Evolutionary conservation across 2,797 vertebrate genomes (phyloP).

Genomic region (Xenentodon cancila): DNA sequence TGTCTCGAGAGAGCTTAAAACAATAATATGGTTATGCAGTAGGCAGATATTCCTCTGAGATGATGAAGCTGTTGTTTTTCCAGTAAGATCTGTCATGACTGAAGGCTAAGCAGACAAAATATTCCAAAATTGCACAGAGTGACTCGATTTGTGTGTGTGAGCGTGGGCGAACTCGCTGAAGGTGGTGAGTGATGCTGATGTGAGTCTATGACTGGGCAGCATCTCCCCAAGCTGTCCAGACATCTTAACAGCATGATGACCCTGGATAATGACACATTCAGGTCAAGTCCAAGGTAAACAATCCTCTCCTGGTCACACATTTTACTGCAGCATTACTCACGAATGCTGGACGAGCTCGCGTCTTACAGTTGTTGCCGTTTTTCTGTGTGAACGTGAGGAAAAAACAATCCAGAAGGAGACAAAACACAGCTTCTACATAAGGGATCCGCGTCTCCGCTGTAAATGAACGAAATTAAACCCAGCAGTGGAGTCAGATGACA

Average conservation of each 20-base stretch:
- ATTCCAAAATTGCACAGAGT: conserved; percentile 21
- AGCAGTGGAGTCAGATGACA: conserved; percentile 63
- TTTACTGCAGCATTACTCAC: conserved; percentile 51
- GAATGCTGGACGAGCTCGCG: conserved; percentile 39
- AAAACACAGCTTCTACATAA: conserved; percentile 16
- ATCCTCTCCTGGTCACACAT: conserved; percentile 54
- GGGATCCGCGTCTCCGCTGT: conserved; percentile 35
- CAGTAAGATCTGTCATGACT: conserved; percentile 18
- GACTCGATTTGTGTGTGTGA: background rate
- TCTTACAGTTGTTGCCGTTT: conserved; percentile 41
- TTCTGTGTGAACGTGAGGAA: conserved; percentile 18
- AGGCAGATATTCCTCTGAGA: conserved; percentile 25
- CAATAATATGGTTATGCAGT: conserved; percentile 4
- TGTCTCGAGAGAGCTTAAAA: too few species aligned
- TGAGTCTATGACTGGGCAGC: conserved; percentile 31
- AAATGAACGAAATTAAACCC: conserved; percentile 61
- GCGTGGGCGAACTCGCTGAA: conserved; percentile 3
- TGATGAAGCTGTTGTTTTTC: conserved; percentile 24
- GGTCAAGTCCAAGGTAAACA: conserved; percentile 61
- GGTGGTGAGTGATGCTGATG: conserved; percentile 27
- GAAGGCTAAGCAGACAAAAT: conserved; percentile 24
- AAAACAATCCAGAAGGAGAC: conserved; percentile 1
- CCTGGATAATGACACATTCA: conserved; percentile 61
- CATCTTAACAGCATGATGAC: conserved; percentile 40
- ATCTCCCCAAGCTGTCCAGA: conserved; percentile 38